Evolutionary conservation across 1,140 invertebrate species (phyloP), one percentile per base, ranked within the genome.

Genomic region (Episyrphus balteatus): DNA sequence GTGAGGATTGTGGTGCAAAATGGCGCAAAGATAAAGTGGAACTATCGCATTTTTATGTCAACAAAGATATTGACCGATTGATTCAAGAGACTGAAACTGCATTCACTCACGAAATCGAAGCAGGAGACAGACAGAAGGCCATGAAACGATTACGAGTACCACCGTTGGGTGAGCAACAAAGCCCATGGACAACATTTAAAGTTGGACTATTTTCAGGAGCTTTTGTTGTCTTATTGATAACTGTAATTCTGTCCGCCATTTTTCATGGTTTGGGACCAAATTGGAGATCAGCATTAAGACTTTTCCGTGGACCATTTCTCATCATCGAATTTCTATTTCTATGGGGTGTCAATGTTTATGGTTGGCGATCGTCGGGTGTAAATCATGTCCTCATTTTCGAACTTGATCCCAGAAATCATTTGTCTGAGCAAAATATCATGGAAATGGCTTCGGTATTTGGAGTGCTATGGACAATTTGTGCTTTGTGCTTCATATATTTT

Each of bases 301-400:
- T 95, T 54, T 94, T 91, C 63, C 74, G 91, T 12, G 86, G 84
- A 0, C 84, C 87, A 12, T 76, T 94, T 39, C 74, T 93, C 3
- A 72, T 93, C 34, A 83, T 91, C 50, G 73, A 91, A 49, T 88
- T 87, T 59, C 71, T 92, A 6, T 92, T 91, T 61, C 72, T 93
- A 1, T 83, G 92, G 60, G 89, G 90, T 40, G 76, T 93, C 34
- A 95, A 95, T 69, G 87, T 82, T 8, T 90, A 91, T 59, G 88
- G 86, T 41, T 95, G 89, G 89, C 73, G 88, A 44, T 83, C 82
- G 38, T 88, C 87, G 1, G 90, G 91, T 14, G 65, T 68, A 3
- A 66, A 95, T 69, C 91, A 95, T 68, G 90, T 95, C 1, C 76
- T 94, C 0, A 95, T 94, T 51, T 94, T 95, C 60, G 92, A 94